phyloP scores from a whole-genome alignment of 2,888 invertebrate genomes.

The Sarcophaga caerulescens region DNA sequence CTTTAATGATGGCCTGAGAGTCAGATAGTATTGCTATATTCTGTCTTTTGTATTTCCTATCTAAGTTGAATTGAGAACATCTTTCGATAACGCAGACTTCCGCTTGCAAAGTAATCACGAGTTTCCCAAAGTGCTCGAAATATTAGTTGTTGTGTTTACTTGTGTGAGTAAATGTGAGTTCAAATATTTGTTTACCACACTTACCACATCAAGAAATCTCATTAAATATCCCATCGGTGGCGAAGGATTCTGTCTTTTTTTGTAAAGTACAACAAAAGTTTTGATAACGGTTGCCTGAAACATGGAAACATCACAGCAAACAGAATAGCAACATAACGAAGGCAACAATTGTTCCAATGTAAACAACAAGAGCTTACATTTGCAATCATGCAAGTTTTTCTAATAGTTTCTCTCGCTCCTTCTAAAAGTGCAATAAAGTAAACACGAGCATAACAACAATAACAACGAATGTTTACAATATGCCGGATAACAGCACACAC shows the following conservation, averaged over 20 bases:
- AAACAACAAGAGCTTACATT: background rate
- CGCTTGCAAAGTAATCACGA: no score
- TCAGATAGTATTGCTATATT: no score
- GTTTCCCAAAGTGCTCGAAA: no score
- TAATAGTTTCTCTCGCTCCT: background rate
- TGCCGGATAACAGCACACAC: background rate
- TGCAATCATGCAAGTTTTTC: background rate
- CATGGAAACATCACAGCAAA: background rate
- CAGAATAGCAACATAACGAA: no score
- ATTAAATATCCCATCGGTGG: slow-evolving; percentile 56
- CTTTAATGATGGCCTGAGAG: no score
- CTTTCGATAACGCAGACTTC: no score
- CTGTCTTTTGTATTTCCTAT: no score
- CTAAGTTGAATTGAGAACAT: no score
- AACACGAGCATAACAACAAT: background rate
- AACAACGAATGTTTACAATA: background rate
- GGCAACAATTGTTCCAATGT: slow-evolving; percentile 16
- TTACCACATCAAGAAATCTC: slow-evolving; percentile 34
- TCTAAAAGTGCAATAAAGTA: background rate
- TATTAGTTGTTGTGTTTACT: background rate
- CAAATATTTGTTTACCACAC: background rate
- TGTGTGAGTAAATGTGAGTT: background rate
- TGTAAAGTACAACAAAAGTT: slow-evolving; percentile 22
- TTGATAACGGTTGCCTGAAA: slow-evolving; percentile 33
- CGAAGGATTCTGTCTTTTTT: slow-evolving; percentile 4